Conservation (phyloP, 92 coral and sea anemone species). For the Phenganax marumi region DNA sequence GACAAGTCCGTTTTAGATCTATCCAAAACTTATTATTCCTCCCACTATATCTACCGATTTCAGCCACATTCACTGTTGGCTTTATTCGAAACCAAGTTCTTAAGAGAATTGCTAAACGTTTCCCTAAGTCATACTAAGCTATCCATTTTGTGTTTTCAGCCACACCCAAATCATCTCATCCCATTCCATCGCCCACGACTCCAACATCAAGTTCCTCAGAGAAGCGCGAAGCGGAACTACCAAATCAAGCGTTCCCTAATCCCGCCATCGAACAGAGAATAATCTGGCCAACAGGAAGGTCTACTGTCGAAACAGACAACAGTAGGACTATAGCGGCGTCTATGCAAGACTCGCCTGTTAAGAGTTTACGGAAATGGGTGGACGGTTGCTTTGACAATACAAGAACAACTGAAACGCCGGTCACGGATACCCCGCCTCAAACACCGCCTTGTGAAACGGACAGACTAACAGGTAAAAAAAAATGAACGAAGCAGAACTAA, state of each 20-base stretch:
- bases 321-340: conserved; percentile 29
- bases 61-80: too few relatives aligned
- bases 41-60: too few relatives aligned
- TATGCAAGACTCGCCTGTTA: conserved; percentile 94
- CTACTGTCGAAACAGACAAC: conserved; percentile 32
- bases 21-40: too few relatives aligned
- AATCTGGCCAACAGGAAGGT: conserved; percentile 11
- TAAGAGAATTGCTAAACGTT: too few relatives aligned
- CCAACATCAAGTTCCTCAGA: conserved; percentile 8
- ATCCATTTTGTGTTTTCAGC: not conserved
- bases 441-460: conserved; percentile 64
- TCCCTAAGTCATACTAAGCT: too few relatives aligned
- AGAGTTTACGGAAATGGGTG: conserved; percentile 96
- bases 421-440: conserved; percentile 79
- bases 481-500: not conserved
- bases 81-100: too few relatives aligned
- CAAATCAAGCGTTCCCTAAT: conserved; percentile 14
- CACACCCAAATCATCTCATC: not conserved
- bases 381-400: conserved; percentile 92
- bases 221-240: not conserved
- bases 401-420: conserved; percentile 45
- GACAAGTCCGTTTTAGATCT: too few relatives aligned
- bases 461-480: conserved; percentile 21
- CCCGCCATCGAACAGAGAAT: conserved; percentile 12
- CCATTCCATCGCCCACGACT: not conserved